Evolutionary conservation across 2,888 invertebrate species (phyloP), one percentile per base, ranked within the genome.

Genomic region (Drosophila infuscata): DNA sequence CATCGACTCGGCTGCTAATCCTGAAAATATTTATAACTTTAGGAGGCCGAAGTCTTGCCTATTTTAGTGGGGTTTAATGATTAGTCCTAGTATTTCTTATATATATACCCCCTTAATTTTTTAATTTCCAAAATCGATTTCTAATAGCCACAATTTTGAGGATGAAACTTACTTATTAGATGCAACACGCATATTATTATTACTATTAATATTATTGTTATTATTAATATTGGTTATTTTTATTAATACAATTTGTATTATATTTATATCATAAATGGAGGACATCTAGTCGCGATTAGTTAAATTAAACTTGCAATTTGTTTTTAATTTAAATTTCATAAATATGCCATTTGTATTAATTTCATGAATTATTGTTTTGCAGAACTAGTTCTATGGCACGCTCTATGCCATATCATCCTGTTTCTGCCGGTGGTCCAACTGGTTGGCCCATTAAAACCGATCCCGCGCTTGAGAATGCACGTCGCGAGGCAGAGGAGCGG

Each of bases 401-500:
- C 58, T 94, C 94, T 12, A 94, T 95, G 43, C 94, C 94, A 33
- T 95, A 94, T 86, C 95, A 92, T 78, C 94, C 95, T 92, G 74
- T 75, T 15, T 73, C 82, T 41, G 53, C 89, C 11, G 57, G 75
- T 35, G 93, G 94, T 65, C 94, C 94, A 1, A 92, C 93, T 30
- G 94, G 95, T 3, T 96, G 96, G 96, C 83, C 94, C 32, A 91
- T 96, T 53, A 96, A 96, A 91, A 94, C 95, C 0, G 96, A 96
- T 91, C 95, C 95, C 4, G 93, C 94, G 1, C 93, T 95, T 56
- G 93, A 93, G 58, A 93, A 94, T 73, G 95, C 95, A 56, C 94
- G 95, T 52, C 94, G 95, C 43, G 96, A 96, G 83, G 93, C 95
- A 30, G 95, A 95, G 82, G 93, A 93, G 68, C 88, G 93, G 15